Base-by-base conservation (phyloP, 2,888 invertebrate species). In the Phengaris arion region DNA sequence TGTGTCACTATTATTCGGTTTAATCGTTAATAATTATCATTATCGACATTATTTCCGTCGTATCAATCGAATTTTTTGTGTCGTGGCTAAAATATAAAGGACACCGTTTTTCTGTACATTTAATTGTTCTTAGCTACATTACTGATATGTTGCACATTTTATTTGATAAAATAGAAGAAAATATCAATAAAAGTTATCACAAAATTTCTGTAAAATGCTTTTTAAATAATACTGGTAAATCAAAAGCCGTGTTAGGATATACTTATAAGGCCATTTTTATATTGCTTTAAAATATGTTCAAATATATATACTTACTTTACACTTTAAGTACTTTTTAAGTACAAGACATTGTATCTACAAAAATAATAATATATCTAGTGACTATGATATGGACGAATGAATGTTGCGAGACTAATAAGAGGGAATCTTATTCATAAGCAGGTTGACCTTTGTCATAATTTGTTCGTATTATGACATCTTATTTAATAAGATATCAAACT, bases 381-480 rank as follows among this genome's bases (percentile, higher is more conserved):
- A 93, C 93, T 93, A 92, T 85, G 86, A 88, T 88, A 91, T 92
- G 93, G 93, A 93, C 93, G 93, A 90, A 92, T 90, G 88, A 83
- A 84, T 82, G 81, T 68, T 64, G 51, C 55, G 70, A 69, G 22
- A 77, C 78, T 74, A 76, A 48, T 48, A 5, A 6, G 6, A 35
- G 35, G 35, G 35, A 35, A 35, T 35, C 35, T 3, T 3, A 35
- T 35, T 35, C 35, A 35, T 35, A 35, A 35, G 35, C 35, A 35
- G 35, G 2, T 35, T 35, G 35, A 35, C 4, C 2, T 35, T 35
- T 35, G 35, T 35, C 35, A 35, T 35, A 35, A 35, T 35, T 35
- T 35, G 0, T 35, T 35, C 35, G 35, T 35, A 35, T 35, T 35
- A 35, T 35, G 35, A 35, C 2, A 35, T 35, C 35, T 35, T 35